Percentiles rank a stretch among this genome's conserved stretches.
Evolutionary conservation across 2,888 invertebrate genomes (phyloP).

Genomic region (Bimastos eiseni): DNA sequence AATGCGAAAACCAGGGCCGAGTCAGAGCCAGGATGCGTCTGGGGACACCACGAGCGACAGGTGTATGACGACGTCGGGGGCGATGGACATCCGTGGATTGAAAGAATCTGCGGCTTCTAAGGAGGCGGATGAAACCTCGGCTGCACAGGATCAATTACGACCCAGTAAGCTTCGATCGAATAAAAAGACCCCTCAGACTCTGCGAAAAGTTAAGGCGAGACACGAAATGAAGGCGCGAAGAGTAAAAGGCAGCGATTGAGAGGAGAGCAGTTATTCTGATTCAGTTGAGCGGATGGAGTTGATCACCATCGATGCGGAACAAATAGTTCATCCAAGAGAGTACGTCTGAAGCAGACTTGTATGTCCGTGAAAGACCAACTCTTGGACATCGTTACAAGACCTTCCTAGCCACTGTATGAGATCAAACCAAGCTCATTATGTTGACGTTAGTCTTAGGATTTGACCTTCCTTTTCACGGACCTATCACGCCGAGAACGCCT

Average conservation of each 20-base stretch:
- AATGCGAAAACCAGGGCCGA: background rate
- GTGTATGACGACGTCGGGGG: background rate
- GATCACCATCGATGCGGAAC: background rate
- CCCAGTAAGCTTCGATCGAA: background rate
- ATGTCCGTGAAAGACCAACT: background rate
- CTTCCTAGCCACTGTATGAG: background rate
- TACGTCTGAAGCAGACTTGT: background rate
- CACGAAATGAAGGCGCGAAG: constrained; percentile 9
- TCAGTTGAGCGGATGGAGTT: background rate
- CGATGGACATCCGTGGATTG: background rate
- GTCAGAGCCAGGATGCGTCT: background rate
- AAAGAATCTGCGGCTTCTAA: background rate
- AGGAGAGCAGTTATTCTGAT: background rate
- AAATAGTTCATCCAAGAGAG: background rate
- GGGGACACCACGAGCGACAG: background rate
- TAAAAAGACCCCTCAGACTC: background rate
- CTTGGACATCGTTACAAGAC: background rate
- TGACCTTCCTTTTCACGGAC: background rate
- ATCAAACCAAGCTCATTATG: background rate
- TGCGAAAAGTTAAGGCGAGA: background rate
- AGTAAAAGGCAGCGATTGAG: background rate
- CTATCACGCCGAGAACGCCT: too few species aligned
- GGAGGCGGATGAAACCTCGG: background rate
- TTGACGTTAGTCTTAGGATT: background rate
- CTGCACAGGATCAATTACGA: background rate